phyloP scores from a whole-genome alignment of 2,113 vertebrate genomes.

The Echinops telfairi region DNA sequence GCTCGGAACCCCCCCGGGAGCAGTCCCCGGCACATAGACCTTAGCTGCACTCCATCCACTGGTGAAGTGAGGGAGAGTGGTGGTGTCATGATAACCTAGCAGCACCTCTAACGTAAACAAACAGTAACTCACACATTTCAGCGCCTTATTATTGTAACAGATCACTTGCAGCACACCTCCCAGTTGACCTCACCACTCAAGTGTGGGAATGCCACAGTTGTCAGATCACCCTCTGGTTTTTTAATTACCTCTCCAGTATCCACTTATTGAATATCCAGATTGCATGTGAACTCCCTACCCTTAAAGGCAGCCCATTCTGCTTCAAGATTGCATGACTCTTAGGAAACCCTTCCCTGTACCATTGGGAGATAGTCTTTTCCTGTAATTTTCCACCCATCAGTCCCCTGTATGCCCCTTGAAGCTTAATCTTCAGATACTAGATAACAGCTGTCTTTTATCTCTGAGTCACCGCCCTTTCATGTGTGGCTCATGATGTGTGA shows the following conservation, averaged over 20 bases:
- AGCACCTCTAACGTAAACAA: background rate
- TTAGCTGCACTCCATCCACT: background rate
- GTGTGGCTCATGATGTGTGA: background rate
- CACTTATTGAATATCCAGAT: constrained; percentile 53
- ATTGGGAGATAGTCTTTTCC: constrained; percentile 13
- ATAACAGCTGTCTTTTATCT: background rate
- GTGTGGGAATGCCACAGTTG: constrained; percentile 23
- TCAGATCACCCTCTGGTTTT: constrained; percentile 52
- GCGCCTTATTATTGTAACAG: constrained; percentile 11
- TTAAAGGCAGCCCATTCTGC: background rate
- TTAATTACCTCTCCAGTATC: background rate
- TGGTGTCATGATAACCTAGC: background rate
- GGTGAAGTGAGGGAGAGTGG: background rate
- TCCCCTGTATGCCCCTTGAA: background rate
- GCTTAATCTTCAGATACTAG: background rate
- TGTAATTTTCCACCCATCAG: background rate
- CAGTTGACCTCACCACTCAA: background rate
- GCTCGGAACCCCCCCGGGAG: background rate
- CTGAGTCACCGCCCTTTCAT: background rate
- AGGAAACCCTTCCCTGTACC: constrained; percentile 9
- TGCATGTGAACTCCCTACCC: constrained; percentile 38
- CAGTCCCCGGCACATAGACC: background rate
- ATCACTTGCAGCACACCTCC: background rate
- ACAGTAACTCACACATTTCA: background rate
- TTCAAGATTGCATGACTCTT: background rate